Conservation (phyloP, 1,140 invertebrate genomes). For the Drosophila aff. region DNA sequence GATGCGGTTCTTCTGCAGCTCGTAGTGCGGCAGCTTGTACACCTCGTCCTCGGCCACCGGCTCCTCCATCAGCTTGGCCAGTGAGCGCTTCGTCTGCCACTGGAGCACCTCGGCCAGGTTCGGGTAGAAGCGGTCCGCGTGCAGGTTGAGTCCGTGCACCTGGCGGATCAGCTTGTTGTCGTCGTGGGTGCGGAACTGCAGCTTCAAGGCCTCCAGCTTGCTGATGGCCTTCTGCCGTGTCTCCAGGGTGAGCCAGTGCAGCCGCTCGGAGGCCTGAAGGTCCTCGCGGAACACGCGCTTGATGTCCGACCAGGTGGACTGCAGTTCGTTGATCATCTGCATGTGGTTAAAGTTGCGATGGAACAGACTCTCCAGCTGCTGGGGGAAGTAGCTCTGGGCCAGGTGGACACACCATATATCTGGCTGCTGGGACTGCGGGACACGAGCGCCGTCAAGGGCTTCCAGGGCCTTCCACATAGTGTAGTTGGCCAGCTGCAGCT, state of each 20-base stretch:
- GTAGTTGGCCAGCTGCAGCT: slow-evolving; percentile 88
- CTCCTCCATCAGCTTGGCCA: slow-evolving; percentile 93
- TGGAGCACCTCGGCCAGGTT: slow-evolving; percentile 94
- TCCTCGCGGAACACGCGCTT: slow-evolving; percentile 90
- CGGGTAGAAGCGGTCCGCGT: slow-evolving; percentile 93
- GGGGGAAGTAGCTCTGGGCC: slow-evolving; percentile 68
- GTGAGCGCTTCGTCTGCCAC: slow-evolving; percentile 91
- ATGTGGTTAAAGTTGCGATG: slow-evolving; percentile 94
- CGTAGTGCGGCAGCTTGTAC: slow-evolving; percentile 88
- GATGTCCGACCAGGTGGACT: slow-evolving; percentile 85
- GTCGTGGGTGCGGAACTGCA: slow-evolving; percentile 96
- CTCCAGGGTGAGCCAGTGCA: slow-evolving; percentile 92
- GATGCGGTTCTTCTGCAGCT: slow-evolving; percentile 98
- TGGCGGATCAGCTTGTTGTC: slow-evolving; percentile 90
- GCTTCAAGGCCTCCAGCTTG: slow-evolving; percentile 93
- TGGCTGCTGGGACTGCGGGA: slow-evolving; percentile 95
- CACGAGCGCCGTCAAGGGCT: slow-evolving; percentile 92
- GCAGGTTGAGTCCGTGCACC: slow-evolving; percentile 91
- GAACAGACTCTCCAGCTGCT: slow-evolving; percentile 90
- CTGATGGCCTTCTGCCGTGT: slow-evolving; percentile 92
- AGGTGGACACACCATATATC: slow-evolving; percentile 84
- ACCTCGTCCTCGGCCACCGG: slow-evolving; percentile 92
- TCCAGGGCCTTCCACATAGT: slow-evolving; percentile 92
- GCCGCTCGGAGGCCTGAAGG: slow-evolving; percentile 87
- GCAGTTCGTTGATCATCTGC: slow-evolving; percentile 93